These are phyloP conservation scores for Bedellia somnulentella DNA, from an alignment of 2,888 invertebrate genomes.

Conservation along the genomic window DNA sequence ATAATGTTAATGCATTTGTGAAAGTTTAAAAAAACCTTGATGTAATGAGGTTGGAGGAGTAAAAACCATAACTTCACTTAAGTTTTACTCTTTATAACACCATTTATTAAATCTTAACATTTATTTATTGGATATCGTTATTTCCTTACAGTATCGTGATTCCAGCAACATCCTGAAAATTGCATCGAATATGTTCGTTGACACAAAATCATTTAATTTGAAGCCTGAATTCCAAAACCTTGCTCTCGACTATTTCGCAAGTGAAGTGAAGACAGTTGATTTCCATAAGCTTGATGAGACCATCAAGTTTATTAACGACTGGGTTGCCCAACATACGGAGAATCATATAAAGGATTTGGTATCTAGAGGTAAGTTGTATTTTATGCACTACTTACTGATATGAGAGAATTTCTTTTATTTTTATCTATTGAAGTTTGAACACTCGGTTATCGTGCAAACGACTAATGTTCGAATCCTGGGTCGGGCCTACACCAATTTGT, in stretches of 20 bases:
- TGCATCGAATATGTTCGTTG: conserved; percentile 35
- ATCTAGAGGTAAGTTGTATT: conserved; percentile 58
- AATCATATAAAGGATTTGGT: conserved; percentile 66
- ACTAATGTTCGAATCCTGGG: no score
- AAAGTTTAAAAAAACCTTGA: no score
- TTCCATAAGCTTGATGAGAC: conserved; percentile 50
- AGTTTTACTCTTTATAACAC: no score
- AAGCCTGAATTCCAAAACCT: conserved; percentile 23
- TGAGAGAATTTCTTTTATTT: no score
- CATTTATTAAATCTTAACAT: no score
- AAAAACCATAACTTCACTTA: no score
- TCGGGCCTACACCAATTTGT: no score
- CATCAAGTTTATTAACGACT: conserved; percentile 66
- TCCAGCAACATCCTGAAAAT: conserved; percentile 31
- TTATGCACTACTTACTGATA: no score
- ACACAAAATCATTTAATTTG: conserved; percentile 23
- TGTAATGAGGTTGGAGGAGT: no score
- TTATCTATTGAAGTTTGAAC: no score
- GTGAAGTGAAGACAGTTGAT: conserved; percentile 58
- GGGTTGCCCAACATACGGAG: conserved; percentile 70
- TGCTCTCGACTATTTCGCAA: conserved; percentile 44
- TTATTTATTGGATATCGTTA: background rate
- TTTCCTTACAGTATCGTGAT: conserved; percentile 27
- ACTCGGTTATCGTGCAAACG: no score
- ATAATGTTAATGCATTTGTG: no score